Evolutionary conservation across 2,797 vertebrate genomes (phyloP), one percentile per base, ranked within the genome.

Genomic region (Catharus ustulatus): DNA sequence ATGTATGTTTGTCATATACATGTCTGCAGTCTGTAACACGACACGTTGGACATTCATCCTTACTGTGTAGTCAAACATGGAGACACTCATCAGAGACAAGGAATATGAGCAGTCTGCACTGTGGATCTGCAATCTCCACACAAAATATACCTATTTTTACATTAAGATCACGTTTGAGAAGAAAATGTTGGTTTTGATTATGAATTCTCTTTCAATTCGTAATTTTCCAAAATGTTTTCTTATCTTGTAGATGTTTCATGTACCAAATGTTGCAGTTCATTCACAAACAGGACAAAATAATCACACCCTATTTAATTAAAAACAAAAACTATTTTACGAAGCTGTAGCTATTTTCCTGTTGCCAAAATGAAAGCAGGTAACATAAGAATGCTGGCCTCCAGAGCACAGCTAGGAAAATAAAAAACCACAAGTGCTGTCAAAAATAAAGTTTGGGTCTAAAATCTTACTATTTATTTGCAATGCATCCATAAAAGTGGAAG

Each of bases 251-350:
- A 64, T 3, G 21, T 82, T 89, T 95, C 21, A 48, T 32, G 30
- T 54, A 76, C n/a, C 20, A 88, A 90, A 58, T 74, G 36, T 73
- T 76, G 55, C 48, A 67, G 73, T 42, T 42, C 34, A 91, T 93
- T 93, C 78, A 59, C 80, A 94, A 84, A 64, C 30, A 82, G 63
- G 66, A 78, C 63, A 89, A 91, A 94, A 93, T 69, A 94, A 84
- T 86, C 0, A 91, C 63, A 84, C 58, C 57, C 52, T 84, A 54
- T 62, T 90, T 84, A 81, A 96, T 91, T 87, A 73, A 92, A 94
- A 88, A 3, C 4, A 81, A 89, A 82, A 42, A 1, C 10, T 19
- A 46, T 77, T 80, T 81, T 29, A 89, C 67, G 34, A 32, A 91
- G 61, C 38, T 84, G 63, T 42, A 88, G 66, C n/a, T 93, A 32